Conservation (phyloP, 2,113 vertebrate species). For the Suricata suricatta region DNA sequence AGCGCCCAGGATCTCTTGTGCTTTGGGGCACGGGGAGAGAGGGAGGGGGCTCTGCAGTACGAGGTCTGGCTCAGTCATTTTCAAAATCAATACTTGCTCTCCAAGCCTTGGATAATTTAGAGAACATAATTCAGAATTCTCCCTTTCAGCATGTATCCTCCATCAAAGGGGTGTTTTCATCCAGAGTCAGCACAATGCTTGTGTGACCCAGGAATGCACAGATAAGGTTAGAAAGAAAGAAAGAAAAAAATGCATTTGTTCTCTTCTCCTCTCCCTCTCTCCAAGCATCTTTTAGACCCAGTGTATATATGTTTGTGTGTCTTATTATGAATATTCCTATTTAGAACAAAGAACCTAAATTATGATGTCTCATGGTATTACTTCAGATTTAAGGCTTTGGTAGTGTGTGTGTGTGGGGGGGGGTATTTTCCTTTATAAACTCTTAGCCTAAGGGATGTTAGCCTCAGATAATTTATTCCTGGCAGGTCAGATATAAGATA, state of each 20-base stretch:
- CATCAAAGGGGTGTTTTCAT: slow-evolving; percentile 89
- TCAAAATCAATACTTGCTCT: slow-evolving; percentile 98
- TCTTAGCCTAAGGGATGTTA: slow-evolving; percentile 65
- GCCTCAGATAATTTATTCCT: slow-evolving; percentile 70
- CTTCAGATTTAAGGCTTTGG: slow-evolving; percentile 64
- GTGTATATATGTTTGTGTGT: neutral
- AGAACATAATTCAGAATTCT: slow-evolving; percentile 99
- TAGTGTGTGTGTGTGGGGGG: neutral
- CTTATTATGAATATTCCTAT: slow-evolving; percentile 16
- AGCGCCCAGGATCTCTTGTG: slow-evolving; percentile 84
- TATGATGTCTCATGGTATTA: neutral
- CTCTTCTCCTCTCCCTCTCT: slow-evolving; percentile 9
- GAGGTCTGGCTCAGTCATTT: slow-evolving; percentile 95
- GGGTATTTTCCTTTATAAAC: slow-evolving; percentile 54
- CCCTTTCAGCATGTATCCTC: slow-evolving; percentile 93
- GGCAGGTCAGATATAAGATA: slow-evolving; percentile 58
- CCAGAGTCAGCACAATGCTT: slow-evolving; percentile 87
- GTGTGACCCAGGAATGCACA: slow-evolving; percentile 84
- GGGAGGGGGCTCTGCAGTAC: slow-evolving; percentile 82
- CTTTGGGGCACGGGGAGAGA: slow-evolving; percentile 76
- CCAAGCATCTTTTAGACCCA: slow-evolving; percentile 37
- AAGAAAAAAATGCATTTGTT: slow-evolving; percentile 66
- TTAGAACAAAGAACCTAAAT: slow-evolving; percentile 55
- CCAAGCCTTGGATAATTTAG: slow-evolving; percentile 94
- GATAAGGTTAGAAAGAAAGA: slow-evolving; percentile 84